Evolutionary conservation across 2,888 invertebrate species (phyloP), one percentile per base, ranked within the genome.

Genomic region (Drosophila imparisetae): DNA sequence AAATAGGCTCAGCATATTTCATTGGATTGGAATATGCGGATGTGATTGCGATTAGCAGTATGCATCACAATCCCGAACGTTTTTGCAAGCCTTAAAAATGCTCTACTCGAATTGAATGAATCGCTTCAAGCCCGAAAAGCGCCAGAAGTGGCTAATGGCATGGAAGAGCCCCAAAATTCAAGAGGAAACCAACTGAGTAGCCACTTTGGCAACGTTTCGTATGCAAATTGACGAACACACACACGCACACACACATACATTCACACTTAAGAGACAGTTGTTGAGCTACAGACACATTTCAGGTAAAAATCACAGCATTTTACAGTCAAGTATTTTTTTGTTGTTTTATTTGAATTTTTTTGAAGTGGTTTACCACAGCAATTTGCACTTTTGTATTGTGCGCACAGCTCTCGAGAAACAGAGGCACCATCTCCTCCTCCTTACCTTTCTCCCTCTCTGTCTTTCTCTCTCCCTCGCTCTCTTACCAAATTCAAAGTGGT

Each of bases 311-410:
- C 86, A 86, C 75, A 80, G 86, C 71, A 75, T 75, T 72, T 80
- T 66, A 73, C 78, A 78, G 68, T 64, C 66, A 61, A 57, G 60
- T 53, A 55, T 54, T 62, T 54, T 61, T 48, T 29, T 68, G 52
- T 59, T 40, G 18, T 67, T 50, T 69, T n/a, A 34, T 32, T 75
- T 18, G 34, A 30, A 45, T 24, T 67, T 45, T 62, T 50, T 57
- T 27, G 30, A 67, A 84, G 80, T 80, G 83, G 74, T 38, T 85
- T 65, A 67, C 86, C 83, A 75, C 83, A 83, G 65, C 75, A 70
- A 83, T 81, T 83, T 80, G 78, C 82, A 89, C 78, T 86, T 80
- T 72, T 73, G 74, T 66, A 70, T 72, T 86, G 89, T 83, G 83
- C 80, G 75, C 67, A 53, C 65, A 86, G 72, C 76, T 70, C 66